Evolutionary conservation across 2,888 invertebrate genomes (phyloP).

Genomic region (Cryptosula pallasiana): DNA sequence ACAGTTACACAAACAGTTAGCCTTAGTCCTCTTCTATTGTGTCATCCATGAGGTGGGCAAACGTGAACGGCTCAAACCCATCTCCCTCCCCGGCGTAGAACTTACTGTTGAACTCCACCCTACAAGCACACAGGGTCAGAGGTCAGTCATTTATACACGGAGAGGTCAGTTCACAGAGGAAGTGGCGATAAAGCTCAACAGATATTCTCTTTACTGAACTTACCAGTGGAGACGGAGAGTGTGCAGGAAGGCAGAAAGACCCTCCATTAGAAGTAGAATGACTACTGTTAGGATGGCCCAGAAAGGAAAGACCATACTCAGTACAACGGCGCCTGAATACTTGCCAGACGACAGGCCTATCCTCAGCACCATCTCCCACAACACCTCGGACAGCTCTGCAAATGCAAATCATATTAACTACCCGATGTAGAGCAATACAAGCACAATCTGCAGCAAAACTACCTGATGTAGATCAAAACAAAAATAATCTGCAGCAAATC

Average conservation of each 20-base stretch:
- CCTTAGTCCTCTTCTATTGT: neutral
- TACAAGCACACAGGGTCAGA: slow-evolving; percentile 48
- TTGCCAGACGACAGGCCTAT: slow-evolving; percentile 65
- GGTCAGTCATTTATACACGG: no score
- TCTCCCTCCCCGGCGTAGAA: slow-evolving; percentile 90
- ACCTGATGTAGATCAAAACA: no score
- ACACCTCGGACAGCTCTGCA: slow-evolving; percentile 77
- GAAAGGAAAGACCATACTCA: slow-evolving; percentile 82
- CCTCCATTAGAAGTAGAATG: slow-evolving; percentile 97
- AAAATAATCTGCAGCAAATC: no score
- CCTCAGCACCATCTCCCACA: slow-evolving; percentile 75
- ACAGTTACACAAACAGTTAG: no score
- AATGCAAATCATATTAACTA: no score
- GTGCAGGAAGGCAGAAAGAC: slow-evolving; percentile 95
- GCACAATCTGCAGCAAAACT: no score
- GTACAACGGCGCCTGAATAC: slow-evolving; percentile 56
- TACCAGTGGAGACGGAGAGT: slow-evolving; percentile 95
- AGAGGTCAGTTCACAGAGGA: no score
- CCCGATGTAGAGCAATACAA: no score
- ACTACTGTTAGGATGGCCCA: slow-evolving; percentile 90
- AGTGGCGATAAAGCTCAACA: no score
- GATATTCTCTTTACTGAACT: no score
- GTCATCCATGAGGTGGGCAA: slow-evolving; percentile 57
- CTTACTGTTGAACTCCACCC: slow-evolving; percentile 98
- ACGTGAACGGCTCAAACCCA: slow-evolving; percentile 87